A percentile compares a stretch with the other conserved stretches of the same genome.
Conservation (phyloP, 1,140 invertebrate genomes). For the Asbolus verrucosus region DNA sequence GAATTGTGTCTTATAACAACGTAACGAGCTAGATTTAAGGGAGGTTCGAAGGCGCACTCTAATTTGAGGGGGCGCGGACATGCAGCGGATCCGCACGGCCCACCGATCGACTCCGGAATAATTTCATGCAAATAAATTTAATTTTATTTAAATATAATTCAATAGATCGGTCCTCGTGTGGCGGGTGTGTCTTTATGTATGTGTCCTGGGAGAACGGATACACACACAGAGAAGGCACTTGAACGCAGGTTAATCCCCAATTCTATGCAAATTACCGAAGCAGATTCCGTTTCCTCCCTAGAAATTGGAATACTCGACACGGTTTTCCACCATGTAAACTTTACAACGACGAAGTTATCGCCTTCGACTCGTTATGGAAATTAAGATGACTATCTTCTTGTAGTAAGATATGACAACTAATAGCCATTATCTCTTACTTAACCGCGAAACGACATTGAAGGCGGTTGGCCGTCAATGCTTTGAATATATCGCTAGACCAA, state of each 20-base stretch:
- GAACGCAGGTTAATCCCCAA: constrained; percentile 48
- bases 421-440: constrained; percentile 27
- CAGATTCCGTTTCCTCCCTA: constrained; percentile 41
- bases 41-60: too few relatives aligned
- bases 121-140: constrained; percentile 32
- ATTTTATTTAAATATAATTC: constrained; percentile 36
- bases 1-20: too few relatives aligned
- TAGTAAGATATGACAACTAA: constrained; percentile 20
- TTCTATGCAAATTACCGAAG: constrained; percentile 48
- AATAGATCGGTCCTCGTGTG: constrained; percentile 28
- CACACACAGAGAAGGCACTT: constrained; percentile 28
- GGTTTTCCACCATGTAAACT: constrained; percentile 40
- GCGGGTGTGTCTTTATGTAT: constrained; percentile 23
- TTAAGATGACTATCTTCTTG: constrained; percentile 11
- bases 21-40: too few relatives aligned
- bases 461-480: too few relatives aligned
- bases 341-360: constrained; percentile 41
- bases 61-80: too few relatives aligned
- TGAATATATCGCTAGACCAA: background rate
- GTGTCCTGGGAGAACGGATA: constrained; percentile 30
- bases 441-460: background rate
- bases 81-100: too few relatives aligned
- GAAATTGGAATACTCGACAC: constrained; percentile 48
- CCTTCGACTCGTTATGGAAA: constrained; percentile 46
- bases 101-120: too few relatives aligned